Evolutionary conservation across 2,113 vertebrate genomes (phyloP).

Genomic region (Siniperca knerii): DNA sequence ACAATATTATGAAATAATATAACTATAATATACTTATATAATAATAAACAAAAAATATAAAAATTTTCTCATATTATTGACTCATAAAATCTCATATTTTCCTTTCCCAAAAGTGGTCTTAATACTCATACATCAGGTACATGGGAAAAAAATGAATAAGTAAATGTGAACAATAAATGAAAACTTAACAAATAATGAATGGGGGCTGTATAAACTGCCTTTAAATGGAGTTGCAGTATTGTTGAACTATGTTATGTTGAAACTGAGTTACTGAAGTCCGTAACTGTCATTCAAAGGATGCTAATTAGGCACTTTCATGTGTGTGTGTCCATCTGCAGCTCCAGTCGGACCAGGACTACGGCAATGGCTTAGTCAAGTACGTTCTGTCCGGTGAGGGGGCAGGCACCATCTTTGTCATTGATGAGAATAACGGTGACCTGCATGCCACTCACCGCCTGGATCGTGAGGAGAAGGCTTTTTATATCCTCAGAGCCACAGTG

Average conservation of each 20-base stretch:
- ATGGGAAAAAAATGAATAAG: no score
- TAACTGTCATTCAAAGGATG: neutral
- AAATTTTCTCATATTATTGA: no score
- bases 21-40: no score
- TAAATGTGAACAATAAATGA: no score
- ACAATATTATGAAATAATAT: no score
- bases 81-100: no score
- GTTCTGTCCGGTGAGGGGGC: conserved; percentile 96
- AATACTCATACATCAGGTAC: no score
- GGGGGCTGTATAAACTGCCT: no score
- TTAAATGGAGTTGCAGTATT: neutral
- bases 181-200: no score
- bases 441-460: conserved; percentile 94
- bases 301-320: neutral
- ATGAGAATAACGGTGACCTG: conserved; percentile 94
- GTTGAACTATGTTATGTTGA: neutral
- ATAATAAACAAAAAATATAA: no score
- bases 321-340: conserved; percentile 86
- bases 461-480: conserved; percentile 93
- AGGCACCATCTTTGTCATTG: conserved; percentile 93
- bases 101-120: no score
- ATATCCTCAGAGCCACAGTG: conserved; percentile 91
- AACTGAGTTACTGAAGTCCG: neutral
- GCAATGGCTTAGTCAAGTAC: conserved; percentile 92
- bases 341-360: conserved; percentile 94